Percentiles rank a stretch among this genome's conserved stretches.
Conservation (phyloP, 2,113 vertebrate genomes). For the Melospiza georgiana region DNA sequence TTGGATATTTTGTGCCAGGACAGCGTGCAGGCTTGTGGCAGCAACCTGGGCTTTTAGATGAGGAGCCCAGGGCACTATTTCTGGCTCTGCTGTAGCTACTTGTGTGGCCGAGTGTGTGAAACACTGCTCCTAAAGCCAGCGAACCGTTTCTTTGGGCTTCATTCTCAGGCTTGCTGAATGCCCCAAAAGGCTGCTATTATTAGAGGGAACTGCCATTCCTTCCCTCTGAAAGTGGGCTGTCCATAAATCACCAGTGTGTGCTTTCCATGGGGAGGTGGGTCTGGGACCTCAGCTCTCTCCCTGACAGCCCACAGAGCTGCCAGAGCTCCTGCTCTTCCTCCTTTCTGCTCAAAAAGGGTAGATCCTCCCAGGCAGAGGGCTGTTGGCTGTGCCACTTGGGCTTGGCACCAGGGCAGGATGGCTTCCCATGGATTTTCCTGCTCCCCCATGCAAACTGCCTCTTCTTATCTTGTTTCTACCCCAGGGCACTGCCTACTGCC, state of each 20-base stretch:
- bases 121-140: not conserved
- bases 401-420: accelerated
- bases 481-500: not conserved
- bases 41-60: not conserved
- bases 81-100: not conserved
- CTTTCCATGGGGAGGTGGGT: not conserved
- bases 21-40: accelerated
- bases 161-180: slow-evolving; percentile 29
- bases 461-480: not conserved
- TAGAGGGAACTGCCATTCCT: not conserved
- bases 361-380: accelerated
- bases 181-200: slow-evolving; percentile 6
- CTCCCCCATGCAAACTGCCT: not conserved
- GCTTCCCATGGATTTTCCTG: not conserved
- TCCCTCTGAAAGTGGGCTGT: not conserved
- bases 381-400: not conserved
- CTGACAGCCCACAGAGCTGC: accelerated
- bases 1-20: not conserved
- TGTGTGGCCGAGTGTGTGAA: slow-evolving; percentile 2
- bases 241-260: not conserved
- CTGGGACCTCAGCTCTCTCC: not conserved
- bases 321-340: not conserved
- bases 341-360: not conserved
- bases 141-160: not conserved
- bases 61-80: not conserved